A percentile compares a stretch with the other conserved stretches of the same genome.
phyloP scores from a whole-genome alignment of 2,888 invertebrate genomes.

The Mythimna albipuncta region DNA sequence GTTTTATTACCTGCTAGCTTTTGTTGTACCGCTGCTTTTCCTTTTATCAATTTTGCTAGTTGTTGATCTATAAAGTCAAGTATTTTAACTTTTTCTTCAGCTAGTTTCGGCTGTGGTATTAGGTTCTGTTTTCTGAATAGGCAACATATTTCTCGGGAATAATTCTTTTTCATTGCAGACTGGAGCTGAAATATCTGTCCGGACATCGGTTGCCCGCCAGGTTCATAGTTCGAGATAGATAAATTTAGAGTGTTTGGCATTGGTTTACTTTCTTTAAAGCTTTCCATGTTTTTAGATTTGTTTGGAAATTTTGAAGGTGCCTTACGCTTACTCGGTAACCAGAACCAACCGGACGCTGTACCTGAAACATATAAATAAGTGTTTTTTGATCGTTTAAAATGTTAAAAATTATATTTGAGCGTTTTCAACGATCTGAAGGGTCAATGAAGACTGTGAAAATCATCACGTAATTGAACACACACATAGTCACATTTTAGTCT shows the following conservation, averaged over 20 bases:
- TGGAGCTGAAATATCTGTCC: background rate
- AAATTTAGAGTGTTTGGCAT: background rate
- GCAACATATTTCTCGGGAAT: background rate
- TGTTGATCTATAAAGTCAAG: background rate
- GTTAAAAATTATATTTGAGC: no score
- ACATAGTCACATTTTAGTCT: no score
- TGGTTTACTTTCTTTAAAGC: background rate
- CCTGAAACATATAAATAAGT: slow-evolving; percentile 13
- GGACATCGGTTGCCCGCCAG: background rate
- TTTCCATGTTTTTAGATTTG: background rate
- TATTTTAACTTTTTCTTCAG: background rate
- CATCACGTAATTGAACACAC: no score
- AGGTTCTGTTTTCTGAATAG: background rate
- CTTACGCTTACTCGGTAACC: background rate
- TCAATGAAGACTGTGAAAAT: no score
- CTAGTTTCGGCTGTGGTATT: background rate
- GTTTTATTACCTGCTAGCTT: background rate
- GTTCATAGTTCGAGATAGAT: background rate
- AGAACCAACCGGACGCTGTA: background rate
- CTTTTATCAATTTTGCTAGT: background rate
- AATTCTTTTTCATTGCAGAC: background rate
- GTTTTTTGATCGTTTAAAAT: background rate
- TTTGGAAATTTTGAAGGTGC: background rate
- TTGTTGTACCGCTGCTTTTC: background rate
- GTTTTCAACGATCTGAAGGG: no score